Percentiles rank a stretch among this genome's conserved stretches.
These are phyloP conservation scores for Cerceris rybyensis DNA, from an alignment of 2,888 invertebrate genomes.

Conservation along the genomic window DNA sequence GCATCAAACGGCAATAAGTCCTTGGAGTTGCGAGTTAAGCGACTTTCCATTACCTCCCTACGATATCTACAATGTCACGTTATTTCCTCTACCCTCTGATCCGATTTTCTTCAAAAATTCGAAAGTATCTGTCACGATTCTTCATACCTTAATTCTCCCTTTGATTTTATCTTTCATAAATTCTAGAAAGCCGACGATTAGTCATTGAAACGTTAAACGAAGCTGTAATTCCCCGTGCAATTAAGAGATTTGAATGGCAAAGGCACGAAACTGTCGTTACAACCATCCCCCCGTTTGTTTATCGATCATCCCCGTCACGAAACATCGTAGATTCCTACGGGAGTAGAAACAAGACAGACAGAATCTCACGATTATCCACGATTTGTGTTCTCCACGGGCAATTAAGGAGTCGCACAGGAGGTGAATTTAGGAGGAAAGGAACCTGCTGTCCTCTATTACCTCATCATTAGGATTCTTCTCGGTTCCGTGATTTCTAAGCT, in stretches of 20 bases:
- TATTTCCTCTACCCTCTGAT: not conserved
- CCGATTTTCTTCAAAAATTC: no score
- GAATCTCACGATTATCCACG: constrained; percentile 19
- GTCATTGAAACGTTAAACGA: not conserved
- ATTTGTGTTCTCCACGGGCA: constrained; percentile 12
- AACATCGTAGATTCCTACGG: not conserved
- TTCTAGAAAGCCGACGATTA: not conserved
- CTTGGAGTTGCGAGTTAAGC: constrained; percentile 14
- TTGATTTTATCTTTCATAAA: not conserved
- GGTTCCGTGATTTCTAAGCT: constrained; percentile 71
- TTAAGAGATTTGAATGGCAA: no score
- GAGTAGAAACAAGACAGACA: not conserved
- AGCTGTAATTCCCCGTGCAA: not conserved
- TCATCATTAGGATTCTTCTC: constrained; percentile 68
- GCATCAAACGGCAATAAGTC: constrained; percentile 35
- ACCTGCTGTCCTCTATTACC: constrained; percentile 48
- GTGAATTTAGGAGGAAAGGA: not conserved
- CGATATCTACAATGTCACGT: constrained; percentile 19
- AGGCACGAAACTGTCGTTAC: no score
- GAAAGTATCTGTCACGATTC: no score
- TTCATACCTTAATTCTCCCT: no score
- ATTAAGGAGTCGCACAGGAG: constrained; percentile 9
- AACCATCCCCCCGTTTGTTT: not conserved
- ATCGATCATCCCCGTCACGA: not conserved
- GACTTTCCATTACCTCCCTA: constrained; percentile 44